Evolutionary conservation across 2,888 invertebrate genomes (phyloP).

Genomic region (Mythimna impura): DNA sequence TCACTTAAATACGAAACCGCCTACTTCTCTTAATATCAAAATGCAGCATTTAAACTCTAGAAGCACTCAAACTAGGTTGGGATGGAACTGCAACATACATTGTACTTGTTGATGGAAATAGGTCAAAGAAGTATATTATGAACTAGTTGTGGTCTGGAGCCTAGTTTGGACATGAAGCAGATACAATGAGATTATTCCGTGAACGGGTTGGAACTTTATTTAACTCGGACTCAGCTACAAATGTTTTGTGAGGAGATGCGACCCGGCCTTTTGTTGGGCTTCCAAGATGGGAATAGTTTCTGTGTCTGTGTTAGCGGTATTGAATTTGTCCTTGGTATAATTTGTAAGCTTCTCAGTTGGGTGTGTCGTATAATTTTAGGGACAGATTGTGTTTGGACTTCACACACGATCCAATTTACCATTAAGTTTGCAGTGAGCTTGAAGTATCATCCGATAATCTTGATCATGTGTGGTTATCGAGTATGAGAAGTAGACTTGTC

Average conservation of each 20-base stretch:
- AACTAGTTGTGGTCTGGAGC: slow-evolving; percentile 41
- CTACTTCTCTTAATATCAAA: slow-evolving; percentile 52
- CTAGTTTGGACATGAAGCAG: slow-evolving; percentile 45
- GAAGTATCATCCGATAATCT: no score
- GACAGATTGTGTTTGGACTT: no score
- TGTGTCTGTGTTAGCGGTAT: background rate
- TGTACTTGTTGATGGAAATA: slow-evolving; percentile 55
- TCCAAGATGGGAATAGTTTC: slow-evolving; percentile 29
- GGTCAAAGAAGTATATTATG: slow-evolving; percentile 55
- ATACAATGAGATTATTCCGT: slow-evolving; percentile 56
- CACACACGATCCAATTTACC: no score
- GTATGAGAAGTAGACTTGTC: no score
- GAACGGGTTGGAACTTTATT: slow-evolving; percentile 45
- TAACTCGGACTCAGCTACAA: slow-evolving; percentile 37
- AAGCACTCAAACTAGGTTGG: slow-evolving; percentile 58
- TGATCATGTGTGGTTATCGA: no score
- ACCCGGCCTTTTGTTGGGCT: slow-evolving; percentile 24
- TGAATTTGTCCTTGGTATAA: background rate
- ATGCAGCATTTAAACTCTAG: slow-evolving; percentile 55
- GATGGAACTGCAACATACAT: slow-evolving; percentile 55
- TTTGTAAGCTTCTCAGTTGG: background rate
- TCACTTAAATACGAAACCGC: slow-evolving; percentile 37
- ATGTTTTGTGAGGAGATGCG: slow-evolving; percentile 48
- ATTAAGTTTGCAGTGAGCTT: no score
- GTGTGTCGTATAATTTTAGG: background rate